Conservation (phyloP, 2,113 vertebrate genomes). For the Cinclus cinclus region DNA sequence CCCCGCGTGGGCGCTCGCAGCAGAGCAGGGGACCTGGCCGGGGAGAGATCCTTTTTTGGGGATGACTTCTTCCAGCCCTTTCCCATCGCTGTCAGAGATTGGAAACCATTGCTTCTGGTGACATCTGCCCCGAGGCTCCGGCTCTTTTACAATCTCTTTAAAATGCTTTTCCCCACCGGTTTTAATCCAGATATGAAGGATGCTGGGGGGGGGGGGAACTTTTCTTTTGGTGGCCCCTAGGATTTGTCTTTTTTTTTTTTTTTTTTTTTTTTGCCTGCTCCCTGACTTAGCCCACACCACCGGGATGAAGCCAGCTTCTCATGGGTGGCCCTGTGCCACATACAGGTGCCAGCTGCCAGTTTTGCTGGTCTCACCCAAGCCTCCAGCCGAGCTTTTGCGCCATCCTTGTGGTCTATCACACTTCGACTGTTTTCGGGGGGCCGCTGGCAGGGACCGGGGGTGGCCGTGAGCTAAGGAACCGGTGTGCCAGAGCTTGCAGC, state of each 20-base stretch:
- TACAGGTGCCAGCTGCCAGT: neutral
- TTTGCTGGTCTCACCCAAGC: neutral
- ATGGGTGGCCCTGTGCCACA: neutral
- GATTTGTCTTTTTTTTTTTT: neutral
- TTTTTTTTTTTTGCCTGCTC: neutral
- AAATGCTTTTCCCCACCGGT: neutral
- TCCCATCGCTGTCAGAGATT: rapidly evolving
- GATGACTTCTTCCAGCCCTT: neutral
- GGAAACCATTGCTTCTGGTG: neutral
- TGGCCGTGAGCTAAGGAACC: rapidly evolving
- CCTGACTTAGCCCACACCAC: neutral
- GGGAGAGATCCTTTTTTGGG: neutral
- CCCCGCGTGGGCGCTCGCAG: rapidly evolving
- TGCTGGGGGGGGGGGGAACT: neutral
- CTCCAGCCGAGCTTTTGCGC: neutral
- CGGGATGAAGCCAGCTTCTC: rapidly evolving
- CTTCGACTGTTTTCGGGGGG: neutral
- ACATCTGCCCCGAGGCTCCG: neutral
- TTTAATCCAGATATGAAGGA: neutral
- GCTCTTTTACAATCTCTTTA: neutral
- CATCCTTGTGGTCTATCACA: rapidly evolving
- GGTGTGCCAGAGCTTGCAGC: neutral
- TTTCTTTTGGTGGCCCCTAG: neutral
- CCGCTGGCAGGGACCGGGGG: rapidly evolving
- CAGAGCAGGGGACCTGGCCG: neutral